These are phyloP conservation scores for Heliornis fulica DNA, from an alignment of 2,113 vertebrate species.

Conservation along the genomic window DNA sequence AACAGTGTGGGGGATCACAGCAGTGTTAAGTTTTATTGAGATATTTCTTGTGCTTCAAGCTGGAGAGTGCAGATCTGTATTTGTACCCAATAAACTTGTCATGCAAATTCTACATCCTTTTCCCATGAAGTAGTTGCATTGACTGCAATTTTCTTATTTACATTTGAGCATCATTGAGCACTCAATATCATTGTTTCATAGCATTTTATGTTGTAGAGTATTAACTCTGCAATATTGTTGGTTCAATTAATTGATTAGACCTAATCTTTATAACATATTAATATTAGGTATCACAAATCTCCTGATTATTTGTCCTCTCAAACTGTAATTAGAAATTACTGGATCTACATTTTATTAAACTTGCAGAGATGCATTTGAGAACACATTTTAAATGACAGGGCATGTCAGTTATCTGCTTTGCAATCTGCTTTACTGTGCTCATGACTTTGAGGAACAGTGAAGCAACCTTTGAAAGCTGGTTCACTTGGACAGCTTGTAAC, in stretches of 20 bases:
- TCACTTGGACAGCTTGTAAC: not conserved
- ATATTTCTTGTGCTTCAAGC: not conserved
- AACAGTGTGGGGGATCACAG: not conserved
- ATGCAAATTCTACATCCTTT: not conserved
- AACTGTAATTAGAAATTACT: not conserved
- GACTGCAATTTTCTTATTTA: not conserved
- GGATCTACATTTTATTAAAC: not conserved
- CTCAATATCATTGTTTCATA: not conserved
- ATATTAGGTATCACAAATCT: not conserved
- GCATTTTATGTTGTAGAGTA: not conserved
- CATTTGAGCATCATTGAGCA: not conserved
- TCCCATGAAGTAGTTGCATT: not conserved
- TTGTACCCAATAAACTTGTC: not conserved
- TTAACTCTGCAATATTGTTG: not conserved
- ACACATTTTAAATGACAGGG: not conserved
- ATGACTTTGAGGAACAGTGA: not conserved
- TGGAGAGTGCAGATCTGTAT: not conserved
- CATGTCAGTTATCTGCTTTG: not conserved
- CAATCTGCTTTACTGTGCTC: not conserved
- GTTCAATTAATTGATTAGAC: not conserved
- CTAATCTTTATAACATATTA: not conserved
- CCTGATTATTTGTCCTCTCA: not conserved
- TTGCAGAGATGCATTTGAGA: not conserved
- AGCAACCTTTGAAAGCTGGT: constrained; percentile 29
- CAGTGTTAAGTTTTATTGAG: not conserved